phyloP scores from a whole-genome alignment of 2,113 vertebrate species.

The Mirza zaza region DNA sequence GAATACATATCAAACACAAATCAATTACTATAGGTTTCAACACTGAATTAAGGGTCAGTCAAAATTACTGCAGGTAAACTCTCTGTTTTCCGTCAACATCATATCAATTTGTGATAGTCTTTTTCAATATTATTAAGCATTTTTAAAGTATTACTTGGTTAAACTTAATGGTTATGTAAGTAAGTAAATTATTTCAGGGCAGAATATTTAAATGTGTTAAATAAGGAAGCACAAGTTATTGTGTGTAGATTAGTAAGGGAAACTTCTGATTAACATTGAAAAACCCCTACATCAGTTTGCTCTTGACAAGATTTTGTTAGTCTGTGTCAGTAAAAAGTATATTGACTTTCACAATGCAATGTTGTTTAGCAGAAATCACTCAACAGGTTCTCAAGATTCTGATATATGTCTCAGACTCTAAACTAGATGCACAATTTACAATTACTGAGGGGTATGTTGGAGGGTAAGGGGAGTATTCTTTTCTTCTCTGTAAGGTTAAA shows the following conservation, averaged over 20 bases:
- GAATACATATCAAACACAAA: background rate
- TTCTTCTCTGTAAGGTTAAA: background rate
- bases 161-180: background rate
- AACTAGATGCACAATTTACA: background rate
- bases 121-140: background rate
- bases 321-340: background rate
- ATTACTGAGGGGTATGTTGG: background rate
- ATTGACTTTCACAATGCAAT: background rate
- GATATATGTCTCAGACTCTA: background rate
- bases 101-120: background rate
- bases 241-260: background rate
- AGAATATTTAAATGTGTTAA: background rate
- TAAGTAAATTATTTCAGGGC: background rate
- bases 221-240: background rate
- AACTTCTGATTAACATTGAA: background rate
- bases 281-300: background rate
- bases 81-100: background rate
- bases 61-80: background rate
- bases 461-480: background rate
- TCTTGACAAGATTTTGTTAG: conserved; percentile 9
- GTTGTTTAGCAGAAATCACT: conserved; percentile 1
- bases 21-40: background rate
- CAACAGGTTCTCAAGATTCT: background rate
- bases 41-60: background rate
- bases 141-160: background rate